Evolutionary conservation across 2,113 vertebrate species (phyloP).

Genomic region (Ursus arctos): DNA sequence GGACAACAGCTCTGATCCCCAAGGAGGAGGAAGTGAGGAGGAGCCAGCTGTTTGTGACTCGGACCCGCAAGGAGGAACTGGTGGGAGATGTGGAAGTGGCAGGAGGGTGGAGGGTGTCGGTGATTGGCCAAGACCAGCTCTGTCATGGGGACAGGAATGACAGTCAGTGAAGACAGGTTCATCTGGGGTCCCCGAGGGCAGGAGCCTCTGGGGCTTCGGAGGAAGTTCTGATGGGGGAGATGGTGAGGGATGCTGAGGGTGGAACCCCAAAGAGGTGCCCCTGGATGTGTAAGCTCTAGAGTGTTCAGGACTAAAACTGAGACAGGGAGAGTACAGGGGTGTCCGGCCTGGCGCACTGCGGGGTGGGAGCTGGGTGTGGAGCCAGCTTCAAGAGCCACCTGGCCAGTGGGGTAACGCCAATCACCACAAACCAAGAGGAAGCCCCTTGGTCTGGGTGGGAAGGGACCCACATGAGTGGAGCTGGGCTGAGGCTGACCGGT

Average conservation of each 20-base stretch:
- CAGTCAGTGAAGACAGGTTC: background rate
- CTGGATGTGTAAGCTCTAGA: background rate
- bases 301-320: background rate
- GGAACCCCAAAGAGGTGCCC: background rate
- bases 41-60: background rate
- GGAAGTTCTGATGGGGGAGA: background rate
- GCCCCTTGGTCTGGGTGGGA: background rate
- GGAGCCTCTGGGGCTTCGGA: background rate
- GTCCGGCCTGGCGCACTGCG: background rate
- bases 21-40: conserved; percentile 67
- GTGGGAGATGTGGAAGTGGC: conserved; percentile 39
- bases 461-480: background rate
- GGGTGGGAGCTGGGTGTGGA: background rate
- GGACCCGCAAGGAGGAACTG: conserved; percentile 64
- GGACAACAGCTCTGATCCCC: background rate
- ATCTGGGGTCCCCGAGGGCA: background rate
- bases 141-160: background rate
- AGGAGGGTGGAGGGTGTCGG: background rate
- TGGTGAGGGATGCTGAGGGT: background rate
- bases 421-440: background rate
- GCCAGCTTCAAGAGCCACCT: background rate
- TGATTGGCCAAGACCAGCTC: conserved; percentile 46
- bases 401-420: background rate
- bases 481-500: background rate
- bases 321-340: background rate